Percentiles rank a stretch among this genome's conserved stretches.
These are phyloP conservation scores for Sthenelais limicola DNA, from an alignment of 2,888 invertebrate species.

Conservation along the genomic window DNA sequence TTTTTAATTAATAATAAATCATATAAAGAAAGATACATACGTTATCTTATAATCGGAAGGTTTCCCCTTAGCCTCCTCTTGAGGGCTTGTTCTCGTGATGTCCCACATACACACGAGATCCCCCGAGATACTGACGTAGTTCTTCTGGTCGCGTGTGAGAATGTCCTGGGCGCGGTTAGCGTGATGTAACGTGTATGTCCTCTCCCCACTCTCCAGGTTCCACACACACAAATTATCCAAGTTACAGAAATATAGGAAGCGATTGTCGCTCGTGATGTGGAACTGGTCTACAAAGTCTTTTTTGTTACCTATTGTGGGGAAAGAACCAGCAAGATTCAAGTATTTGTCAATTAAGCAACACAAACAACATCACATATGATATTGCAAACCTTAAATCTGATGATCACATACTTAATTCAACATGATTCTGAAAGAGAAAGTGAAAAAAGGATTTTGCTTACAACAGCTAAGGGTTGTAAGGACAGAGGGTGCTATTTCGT, in stretches of 20 bases:
- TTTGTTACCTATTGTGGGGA: slow-evolving; percentile 1
- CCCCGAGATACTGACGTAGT: slow-evolving; percentile 17
- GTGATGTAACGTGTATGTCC: slow-evolving; percentile 26
- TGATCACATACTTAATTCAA: too few relatives aligned
- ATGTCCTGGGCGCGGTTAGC: slow-evolving; percentile 3
- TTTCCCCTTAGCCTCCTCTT: not conserved
- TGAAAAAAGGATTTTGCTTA: too few relatives aligned
- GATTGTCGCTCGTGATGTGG: slow-evolving; percentile 17
- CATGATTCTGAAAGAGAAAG: too few relatives aligned
- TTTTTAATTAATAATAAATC: too few relatives aligned
- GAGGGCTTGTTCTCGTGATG: not conserved
- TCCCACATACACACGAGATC: slow-evolving; percentile 29
- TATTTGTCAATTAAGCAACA: too few relatives aligned
- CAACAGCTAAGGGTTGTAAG: too few relatives aligned
- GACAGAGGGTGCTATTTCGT: too few relatives aligned
- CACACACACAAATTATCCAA: slow-evolving; percentile 28
- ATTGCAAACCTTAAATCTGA: too few relatives aligned
- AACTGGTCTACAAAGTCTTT: slow-evolving; percentile 19
- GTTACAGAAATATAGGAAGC: slow-evolving; percentile 20
- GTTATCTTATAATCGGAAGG: not conserved
- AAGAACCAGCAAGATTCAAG: too few relatives aligned
- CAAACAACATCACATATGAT: too few relatives aligned
- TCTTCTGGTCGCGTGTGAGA: not conserved
- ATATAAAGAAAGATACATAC: too few relatives aligned
- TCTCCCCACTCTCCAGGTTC: slow-evolving; percentile 8